Conservation (phyloP, 2,797 vertebrate genomes). For the Apogon hyalosoma region DNA sequence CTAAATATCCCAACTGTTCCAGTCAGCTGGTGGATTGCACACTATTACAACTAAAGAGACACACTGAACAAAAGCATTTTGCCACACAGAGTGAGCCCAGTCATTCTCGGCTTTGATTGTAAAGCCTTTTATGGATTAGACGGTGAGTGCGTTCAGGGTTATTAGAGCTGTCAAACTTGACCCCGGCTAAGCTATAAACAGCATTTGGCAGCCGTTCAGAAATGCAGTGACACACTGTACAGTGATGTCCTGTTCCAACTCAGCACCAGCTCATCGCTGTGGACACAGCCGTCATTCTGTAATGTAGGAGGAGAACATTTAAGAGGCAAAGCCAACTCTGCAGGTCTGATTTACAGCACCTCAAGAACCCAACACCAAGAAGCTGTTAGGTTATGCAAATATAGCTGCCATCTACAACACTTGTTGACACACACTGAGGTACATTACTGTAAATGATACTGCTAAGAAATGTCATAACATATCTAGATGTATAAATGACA, state of each 20-base stretch:
- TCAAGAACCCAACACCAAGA: slow-evolving; percentile 36
- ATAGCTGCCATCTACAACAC: slow-evolving; percentile 16
- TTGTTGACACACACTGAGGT: slow-evolving; percentile 23
- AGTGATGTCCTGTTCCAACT: slow-evolving; percentile 55
- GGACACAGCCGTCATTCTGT: slow-evolving; percentile 33
- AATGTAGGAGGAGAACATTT: slow-evolving; percentile 8
- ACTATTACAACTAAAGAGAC: slow-evolving; percentile 8
- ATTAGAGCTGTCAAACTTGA: slow-evolving; percentile 80
- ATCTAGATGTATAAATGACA: neutral
- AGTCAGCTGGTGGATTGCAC: slow-evolving; percentile 6
- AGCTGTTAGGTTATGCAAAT: slow-evolving; percentile 41
- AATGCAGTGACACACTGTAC: slow-evolving; percentile 64
- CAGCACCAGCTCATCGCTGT: slow-evolving; percentile 21
- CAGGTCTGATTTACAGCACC: slow-evolving; percentile 48
- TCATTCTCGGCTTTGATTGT: slow-evolving; percentile 63
- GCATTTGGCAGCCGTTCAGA: slow-evolving; percentile 68
- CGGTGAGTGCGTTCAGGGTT: slow-evolving; percentile 59
- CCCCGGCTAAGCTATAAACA: slow-evolving; percentile 75
- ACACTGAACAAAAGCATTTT: slow-evolving; percentile 24
- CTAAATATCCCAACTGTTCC: neutral
- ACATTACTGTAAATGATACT: neutral
- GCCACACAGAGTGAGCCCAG: slow-evolving; percentile 35
- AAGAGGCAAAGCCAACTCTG: neutral
- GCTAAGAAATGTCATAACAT: slow-evolving; percentile 6
- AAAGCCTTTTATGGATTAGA: slow-evolving; percentile 79